These are phyloP conservation scores for Pentamera pediparva DNA, from an alignment of 53 echinoderm and acorn worm genomes.

Conservation along the genomic window DNA sequence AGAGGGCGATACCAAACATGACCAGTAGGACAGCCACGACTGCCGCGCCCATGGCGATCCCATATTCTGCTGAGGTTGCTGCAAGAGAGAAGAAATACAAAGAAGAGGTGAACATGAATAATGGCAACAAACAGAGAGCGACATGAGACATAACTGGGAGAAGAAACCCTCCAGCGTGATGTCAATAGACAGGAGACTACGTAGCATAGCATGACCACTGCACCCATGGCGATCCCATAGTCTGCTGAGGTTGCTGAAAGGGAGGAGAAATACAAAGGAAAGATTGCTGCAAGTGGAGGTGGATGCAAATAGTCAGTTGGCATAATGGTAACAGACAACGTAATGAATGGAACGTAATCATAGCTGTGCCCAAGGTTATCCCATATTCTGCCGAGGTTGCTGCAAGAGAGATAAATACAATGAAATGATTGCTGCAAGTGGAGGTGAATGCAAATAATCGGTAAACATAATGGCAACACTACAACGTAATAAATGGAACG, in stretches of 20 bases:
- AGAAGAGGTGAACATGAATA: no score
- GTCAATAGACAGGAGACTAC: no score
- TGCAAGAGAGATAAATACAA: neutral
- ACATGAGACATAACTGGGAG: conserved; percentile 83
- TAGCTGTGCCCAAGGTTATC: conserved; percentile 88
- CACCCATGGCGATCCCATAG: conserved; percentile 96
- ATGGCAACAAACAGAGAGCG: conserved; percentile 85
- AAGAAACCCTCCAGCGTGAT: no score
- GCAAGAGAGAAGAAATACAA: neutral
- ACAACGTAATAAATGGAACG: no score
- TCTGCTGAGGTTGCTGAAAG: conserved; percentile 66
- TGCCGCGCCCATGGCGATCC: conserved; percentile 92
- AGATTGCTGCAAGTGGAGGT: no score
- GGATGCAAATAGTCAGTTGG: no score
- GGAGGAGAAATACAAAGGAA: neutral
- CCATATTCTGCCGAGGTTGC: conserved; percentile 90
- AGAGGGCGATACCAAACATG: conserved; percentile 86
- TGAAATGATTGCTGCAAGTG: no score
- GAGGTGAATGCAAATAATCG: no score
- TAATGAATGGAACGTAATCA: no score
- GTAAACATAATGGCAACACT: no score
- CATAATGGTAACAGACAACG: conserved; percentile 88
- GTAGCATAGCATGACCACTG: conserved; percentile 87
- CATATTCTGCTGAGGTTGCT: conserved; percentile 86
- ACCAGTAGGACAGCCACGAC: conserved; percentile 92